Evolutionary conservation across 2,797 vertebrate genomes (phyloP), one percentile per base, ranked within the genome.

Genomic region (Oreochromis grahami): DNA sequence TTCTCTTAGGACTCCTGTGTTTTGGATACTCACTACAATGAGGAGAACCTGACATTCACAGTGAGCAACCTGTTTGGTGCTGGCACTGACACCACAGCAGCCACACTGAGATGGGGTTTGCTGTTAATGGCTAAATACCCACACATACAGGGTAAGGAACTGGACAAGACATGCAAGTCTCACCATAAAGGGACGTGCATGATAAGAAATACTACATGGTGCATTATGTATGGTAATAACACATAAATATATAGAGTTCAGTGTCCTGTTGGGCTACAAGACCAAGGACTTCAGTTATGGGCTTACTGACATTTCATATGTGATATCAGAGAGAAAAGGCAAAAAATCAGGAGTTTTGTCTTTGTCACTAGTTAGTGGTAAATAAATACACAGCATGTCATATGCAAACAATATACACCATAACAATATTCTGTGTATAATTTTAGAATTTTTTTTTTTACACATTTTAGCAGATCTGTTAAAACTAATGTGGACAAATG

Each of bases 121-220:
- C 86, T 96, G 55, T n/a, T 96, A 1, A 95, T 96, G 96, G 95
- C 93, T 78, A 96, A 95, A 84, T 95, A 95, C 77, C 95, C 96
- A 41, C 74, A 89, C 2, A 86, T 95, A 81, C 96, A 96, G 78
- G 93, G 96, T 96, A 79, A 86, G 53, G 6, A 60, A 17, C 29
- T 32, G 55, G 55, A 5, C 32, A 19, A 32, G 56, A 17, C 29
- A 9, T 19, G 14, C 8, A 29, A 9, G 15, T 19, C 5, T 60
- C 29, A 19, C 29, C 9, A 5, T 2, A 56, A 58, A 58, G 1
- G 56, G 6, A 17, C 10, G 3, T 60, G 15, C 5, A 1, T 34
- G 8, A 60, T 60, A 9, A 15, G 26, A 58, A 58, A 58, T 58
- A 32, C 15, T 87, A 43, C 5, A 43, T 14, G 12, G 41, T 14